Conservation (phyloP, 2,888 invertebrate genomes). For the Lagria hirta region DNA sequence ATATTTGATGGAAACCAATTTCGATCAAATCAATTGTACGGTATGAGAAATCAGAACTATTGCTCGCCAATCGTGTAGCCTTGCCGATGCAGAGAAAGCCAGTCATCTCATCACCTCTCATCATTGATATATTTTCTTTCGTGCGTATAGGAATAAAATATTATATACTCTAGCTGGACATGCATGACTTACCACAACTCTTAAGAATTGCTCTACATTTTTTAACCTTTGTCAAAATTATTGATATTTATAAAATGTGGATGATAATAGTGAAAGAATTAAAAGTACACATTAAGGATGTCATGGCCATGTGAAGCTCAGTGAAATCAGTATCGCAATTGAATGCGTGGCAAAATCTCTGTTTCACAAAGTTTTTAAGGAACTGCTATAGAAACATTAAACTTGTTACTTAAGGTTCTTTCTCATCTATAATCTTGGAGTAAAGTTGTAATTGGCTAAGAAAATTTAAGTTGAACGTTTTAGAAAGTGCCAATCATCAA, state of each 20-base stretch:
- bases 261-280: too few species aligned
- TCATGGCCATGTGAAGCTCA: too few species aligned
- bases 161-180: conserved; percentile 17
- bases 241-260: too few species aligned
- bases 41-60: conserved; percentile 8
- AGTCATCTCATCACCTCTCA: conserved; percentile 10
- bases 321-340: too few species aligned
- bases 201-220: too few species aligned
- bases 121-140: conserved; percentile 5
- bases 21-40: conserved; percentile 22
- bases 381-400: conserved; percentile 17
- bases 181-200: too few species aligned
- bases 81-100: too few species aligned
- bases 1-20: conserved; percentile 28
- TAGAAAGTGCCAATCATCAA: conserved; percentile 28
- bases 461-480: conserved; percentile 26
- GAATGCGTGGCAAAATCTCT: too few species aligned
- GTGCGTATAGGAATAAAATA: conserved; percentile 14
- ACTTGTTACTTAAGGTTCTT: conserved; percentile 17
- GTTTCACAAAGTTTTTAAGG: too few species aligned
- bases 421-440: conserved; percentile 19
- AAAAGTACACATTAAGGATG: too few species aligned
- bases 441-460: conserved; percentile 23
- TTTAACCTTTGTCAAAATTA: too few species aligned
- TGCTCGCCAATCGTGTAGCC: neutral